A percentile compares a stretch with the other conserved stretches of the same genome.
phyloP scores from a whole-genome alignment of 1,140 invertebrate species.

The Brachionus paranguensis region DNA sequence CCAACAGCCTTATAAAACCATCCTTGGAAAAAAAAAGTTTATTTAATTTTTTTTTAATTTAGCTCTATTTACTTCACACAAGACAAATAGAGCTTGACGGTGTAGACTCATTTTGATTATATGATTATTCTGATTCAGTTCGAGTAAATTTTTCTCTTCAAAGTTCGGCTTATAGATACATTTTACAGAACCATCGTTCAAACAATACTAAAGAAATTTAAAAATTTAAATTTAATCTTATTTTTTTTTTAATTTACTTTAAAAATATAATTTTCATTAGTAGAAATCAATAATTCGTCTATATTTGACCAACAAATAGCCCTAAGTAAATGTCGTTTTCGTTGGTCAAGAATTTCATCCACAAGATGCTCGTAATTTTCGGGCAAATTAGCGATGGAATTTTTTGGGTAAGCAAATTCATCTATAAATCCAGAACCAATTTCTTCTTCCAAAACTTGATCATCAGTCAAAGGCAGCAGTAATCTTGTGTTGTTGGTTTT shows the following conservation, averaged over 20 bases:
- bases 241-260: not conserved
- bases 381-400: not conserved
- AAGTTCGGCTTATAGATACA: not conserved
- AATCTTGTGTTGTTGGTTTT: not conserved
- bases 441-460: not conserved
- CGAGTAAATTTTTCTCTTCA: not conserved
- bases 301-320: constrained; percentile 1
- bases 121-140: not conserved
- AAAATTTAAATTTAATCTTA: not conserved
- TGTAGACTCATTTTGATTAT: not conserved
- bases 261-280: constrained; percentile 31
- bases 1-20: not conserved
- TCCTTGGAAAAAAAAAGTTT: not conserved
- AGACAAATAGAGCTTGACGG: not conserved
- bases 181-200: not conserved
- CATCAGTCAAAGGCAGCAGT: not conserved
- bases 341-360: constrained; percentile 1
- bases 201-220: not conserved
- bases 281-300: constrained; percentile 2
- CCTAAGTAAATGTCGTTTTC: not conserved
- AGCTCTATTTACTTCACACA: not conserved
- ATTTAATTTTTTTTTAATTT: not conserved
- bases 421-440: not conserved
- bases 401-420: constrained; percentile 6
- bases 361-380: not conserved